These are phyloP conservation scores for Lagria hirta DNA, from an alignment of 2,888 invertebrate genomes.

Conservation along the genomic window DNA sequence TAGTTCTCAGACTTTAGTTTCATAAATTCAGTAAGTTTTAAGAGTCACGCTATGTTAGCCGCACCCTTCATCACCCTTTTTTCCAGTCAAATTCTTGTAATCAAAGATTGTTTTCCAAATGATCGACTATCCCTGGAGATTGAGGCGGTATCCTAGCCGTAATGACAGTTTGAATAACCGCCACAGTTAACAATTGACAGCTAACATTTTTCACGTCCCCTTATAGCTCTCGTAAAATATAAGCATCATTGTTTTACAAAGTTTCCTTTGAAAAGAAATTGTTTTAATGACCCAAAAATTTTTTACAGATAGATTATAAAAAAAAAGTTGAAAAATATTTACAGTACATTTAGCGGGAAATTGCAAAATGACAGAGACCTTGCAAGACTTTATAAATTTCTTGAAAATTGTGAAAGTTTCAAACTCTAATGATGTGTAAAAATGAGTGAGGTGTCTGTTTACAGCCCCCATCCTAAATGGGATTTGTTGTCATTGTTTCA, in stretches of 20 bases:
- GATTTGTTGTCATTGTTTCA: constrained; percentile 30
- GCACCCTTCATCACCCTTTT: too few species aligned
- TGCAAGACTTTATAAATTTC: constrained; percentile 45
- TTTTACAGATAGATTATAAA: constrained; percentile 23
- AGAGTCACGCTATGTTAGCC: too few species aligned
- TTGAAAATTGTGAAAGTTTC: constrained; percentile 46
- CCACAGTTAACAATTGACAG: constrained; percentile 28
- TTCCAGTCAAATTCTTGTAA: constrained; percentile 26
- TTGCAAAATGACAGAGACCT: constrained; percentile 40
- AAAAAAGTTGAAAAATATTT: constrained; percentile 29
- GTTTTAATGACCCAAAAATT: constrained; percentile 15
- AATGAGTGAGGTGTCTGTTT: constrained; percentile 47
- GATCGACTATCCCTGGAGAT: constrained; percentile 21
- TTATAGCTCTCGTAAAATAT: constrained; percentile 19
- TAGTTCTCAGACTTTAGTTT: too few species aligned
- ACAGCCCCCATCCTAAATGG: constrained; percentile 30
- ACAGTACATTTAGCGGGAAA: constrained; percentile 43
- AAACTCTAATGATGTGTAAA: constrained; percentile 50
- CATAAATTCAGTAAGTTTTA: too few species aligned
- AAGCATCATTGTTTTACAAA: constrained; percentile 13
- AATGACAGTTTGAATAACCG: constrained; percentile 29
- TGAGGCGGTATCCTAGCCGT: constrained; percentile 16
- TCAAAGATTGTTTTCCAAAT: constrained; percentile 26
- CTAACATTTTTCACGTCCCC: constrained; percentile 22
- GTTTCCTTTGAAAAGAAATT: constrained; percentile 9